Evolutionary conservation across 2,888 invertebrate species (phyloP).

Genomic region (Toxonevra muliebris): DNA sequence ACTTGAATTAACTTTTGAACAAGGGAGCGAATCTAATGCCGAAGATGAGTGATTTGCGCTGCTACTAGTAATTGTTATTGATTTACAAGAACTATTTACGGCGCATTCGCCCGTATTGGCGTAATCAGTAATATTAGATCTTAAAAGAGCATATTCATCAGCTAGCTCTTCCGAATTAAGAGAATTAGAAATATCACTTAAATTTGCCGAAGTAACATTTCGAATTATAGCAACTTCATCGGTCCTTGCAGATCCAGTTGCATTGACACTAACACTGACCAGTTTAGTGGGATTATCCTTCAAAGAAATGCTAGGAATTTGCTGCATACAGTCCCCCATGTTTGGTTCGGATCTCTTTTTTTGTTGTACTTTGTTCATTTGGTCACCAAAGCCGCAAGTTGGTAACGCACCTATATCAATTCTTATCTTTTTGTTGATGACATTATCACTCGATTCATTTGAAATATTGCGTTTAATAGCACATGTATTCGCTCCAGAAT

Average conservation of each 20-base stretch:
- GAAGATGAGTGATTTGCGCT: neutral
- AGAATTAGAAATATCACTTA: neutral
- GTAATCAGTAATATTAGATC: neutral
- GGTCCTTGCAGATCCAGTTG: neutral
- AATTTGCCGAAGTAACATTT: neutral
- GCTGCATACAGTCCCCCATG: too few species aligned
- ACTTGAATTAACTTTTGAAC: neutral
- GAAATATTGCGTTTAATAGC: neutral
- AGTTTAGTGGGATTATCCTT: too few species aligned
- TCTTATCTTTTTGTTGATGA: neutral
- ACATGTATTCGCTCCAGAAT: constrained; percentile 9
- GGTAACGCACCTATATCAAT: neutral
- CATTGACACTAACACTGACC: neutral
- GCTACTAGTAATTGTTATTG: neutral
- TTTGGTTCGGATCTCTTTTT: too few species aligned
- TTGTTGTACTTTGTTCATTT: too few species aligned
- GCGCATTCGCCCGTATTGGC: neutral
- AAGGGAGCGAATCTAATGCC: neutral
- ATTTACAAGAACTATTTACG: neutral
- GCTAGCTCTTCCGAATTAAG: neutral
- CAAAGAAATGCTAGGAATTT: too few species aligned
- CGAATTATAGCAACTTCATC: neutral
- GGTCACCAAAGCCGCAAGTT: too few species aligned
- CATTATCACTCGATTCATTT: neutral
- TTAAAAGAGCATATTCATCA: neutral